Base-by-base conservation (phyloP, 2,888 invertebrate genomes). In the Orthosia cruda region DNA sequence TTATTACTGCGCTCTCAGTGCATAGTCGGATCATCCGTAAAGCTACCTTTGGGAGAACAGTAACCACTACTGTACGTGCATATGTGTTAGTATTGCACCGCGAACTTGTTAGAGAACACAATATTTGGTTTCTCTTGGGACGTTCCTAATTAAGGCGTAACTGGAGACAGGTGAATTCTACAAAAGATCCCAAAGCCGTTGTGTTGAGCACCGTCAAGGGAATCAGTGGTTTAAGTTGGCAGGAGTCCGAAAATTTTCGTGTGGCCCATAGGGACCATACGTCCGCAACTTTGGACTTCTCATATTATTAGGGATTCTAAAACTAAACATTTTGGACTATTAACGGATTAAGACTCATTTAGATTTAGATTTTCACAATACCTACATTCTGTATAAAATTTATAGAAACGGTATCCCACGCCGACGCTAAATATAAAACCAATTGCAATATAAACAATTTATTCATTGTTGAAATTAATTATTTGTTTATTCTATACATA, bases 401-500 rank as follows among this genome's bases (percentile, higher is more conserved):
- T 55, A 76, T 18, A 68, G n/a, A 26, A 61, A 45, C 40, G 20
- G 12, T 15, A 50, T 50, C 15, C 52, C 47, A 54, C 52, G 47
- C 16, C 26, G 23, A 54, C n/a, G 23, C 16, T 23, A 57, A 52
- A 45, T 52, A 13, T 16, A 50, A 57, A 76, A 57, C 18, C 3
- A 9, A 58, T 62, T 62, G 23, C 23, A 18, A 12, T 47, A 32
- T 47, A 32, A 68, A 62, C 57, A 57, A 70, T 78, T 50, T n/a
- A 47, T 52, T 55, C 1, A 58, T 40, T 58, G 18, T 52, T 40
- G 0, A 57, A 49, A 58, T 45, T 52, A 63, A 58, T n/a, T n/a
- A 58, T 74, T 45, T 74, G 20, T 23, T 74, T 52, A 54, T 80
- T 79, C 20, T 57, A 67, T 80, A 64, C 9, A 18, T 52, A 45